Evolutionary conservation across 2,113 vertebrate species (phyloP).

Genomic region (Martes martes): DNA sequence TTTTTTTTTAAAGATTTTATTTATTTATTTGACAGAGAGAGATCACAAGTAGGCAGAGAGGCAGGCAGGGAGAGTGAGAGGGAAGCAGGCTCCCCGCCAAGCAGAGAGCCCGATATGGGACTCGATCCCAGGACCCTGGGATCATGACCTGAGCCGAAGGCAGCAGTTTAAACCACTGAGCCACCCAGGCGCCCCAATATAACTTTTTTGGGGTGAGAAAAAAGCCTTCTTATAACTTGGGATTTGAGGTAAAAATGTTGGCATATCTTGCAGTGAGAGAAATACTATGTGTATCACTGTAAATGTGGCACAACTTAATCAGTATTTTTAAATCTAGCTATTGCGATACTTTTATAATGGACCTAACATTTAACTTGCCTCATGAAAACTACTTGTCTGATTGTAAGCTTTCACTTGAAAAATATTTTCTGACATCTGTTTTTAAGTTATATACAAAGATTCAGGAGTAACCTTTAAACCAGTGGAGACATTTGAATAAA

Average conservation of each 20-base stretch:
- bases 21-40: too few species aligned
- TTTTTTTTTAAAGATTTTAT: too few species aligned
- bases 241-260: slow-evolving; percentile 16
- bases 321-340: slow-evolving; percentile 17
- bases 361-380: background rate
- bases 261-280: background rate
- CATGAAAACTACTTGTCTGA: background rate
- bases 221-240: background rate
- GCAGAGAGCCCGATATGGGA: too few species aligned
- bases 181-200: too few species aligned
- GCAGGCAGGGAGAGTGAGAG: too few species aligned
- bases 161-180: too few species aligned
- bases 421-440: background rate
- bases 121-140: too few species aligned
- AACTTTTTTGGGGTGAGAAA: background rate
- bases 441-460: background rate
- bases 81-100: too few species aligned
- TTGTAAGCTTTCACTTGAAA: background rate
- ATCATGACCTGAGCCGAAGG: too few species aligned
- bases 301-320: background rate
- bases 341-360: background rate
- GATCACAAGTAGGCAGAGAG: too few species aligned
- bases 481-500: background rate
- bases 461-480: background rate
- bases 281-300: background rate